Evolutionary conservation across 2,888 invertebrate genomes (phyloP).

Genomic region (Tenthredo distinguenda): DNA sequence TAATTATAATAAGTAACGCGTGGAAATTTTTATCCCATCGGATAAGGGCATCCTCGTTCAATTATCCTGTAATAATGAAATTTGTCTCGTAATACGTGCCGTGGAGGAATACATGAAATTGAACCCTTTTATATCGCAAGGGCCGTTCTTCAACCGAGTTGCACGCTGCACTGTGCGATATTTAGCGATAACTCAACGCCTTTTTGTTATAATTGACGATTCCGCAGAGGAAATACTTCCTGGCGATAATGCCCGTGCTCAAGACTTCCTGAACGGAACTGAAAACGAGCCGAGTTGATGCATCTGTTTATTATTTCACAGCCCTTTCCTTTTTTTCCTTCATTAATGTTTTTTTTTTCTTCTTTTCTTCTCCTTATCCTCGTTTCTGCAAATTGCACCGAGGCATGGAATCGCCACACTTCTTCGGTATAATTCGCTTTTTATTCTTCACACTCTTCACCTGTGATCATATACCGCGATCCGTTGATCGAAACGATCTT

Average conservation of each 20-base stretch:
- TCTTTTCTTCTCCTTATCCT: not conserved
- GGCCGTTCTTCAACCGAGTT: not conserved
- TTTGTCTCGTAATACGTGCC: conserved; percentile 7
- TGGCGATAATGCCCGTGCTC: not conserved
- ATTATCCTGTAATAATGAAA: conserved; percentile 16
- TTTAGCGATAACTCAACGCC: not conserved
- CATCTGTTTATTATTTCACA: not conserved
- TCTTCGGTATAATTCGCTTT: not conserved
- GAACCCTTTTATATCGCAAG: not conserved
- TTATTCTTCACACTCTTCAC: not conserved
- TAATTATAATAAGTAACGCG: not conserved
- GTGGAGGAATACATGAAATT: not conserved
- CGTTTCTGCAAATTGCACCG: not conserved
- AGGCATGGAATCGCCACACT: not conserved
- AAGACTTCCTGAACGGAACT: conserved; percentile 1
- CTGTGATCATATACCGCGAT: not conserved
- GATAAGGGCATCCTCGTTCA: not conserved
- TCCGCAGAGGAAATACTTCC: conserved; percentile 14
- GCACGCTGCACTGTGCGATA: not conserved
- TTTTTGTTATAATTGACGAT: conserved; percentile 6
- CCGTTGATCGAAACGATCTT: not conserved
- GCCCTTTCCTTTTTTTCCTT: not conserved
- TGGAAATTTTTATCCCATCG: not conserved
- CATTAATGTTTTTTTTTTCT: not conserved
- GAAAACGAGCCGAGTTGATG: not conserved